These are phyloP conservation scores for Cettia cetti DNA, from an alignment of 2,113 vertebrate species.

Conservation along the genomic window DNA sequence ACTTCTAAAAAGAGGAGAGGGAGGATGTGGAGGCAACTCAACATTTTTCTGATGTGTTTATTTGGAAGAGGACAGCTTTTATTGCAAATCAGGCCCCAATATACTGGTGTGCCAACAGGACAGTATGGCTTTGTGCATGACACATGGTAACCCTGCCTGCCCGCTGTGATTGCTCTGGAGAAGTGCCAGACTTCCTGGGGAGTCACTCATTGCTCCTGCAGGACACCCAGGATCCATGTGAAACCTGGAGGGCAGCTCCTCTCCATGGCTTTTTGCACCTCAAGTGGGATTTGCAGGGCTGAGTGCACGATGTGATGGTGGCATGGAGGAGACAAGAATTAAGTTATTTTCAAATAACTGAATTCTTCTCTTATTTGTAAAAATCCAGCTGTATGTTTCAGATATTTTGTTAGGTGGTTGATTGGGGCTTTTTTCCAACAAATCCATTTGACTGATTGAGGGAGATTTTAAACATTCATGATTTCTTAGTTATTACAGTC, in stretches of 20 bases:
- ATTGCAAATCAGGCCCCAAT: background rate
- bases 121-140: background rate
- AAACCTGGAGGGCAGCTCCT: background rate
- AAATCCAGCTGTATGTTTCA: background rate
- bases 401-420: background rate
- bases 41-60: background rate
- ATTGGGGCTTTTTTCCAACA: background rate
- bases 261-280: background rate
- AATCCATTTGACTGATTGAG: background rate
- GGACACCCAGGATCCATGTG: background rate
- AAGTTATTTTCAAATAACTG: background rate
- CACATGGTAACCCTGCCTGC: accelerated
- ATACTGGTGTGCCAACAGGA: background rate
- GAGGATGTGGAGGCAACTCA: background rate
- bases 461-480: background rate
- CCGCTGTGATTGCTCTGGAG: background rate
- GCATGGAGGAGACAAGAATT: background rate
- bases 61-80: background rate
- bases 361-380: background rate
- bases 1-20: background rate
- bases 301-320: background rate
- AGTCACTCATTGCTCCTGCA: background rate
- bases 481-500: background rate
- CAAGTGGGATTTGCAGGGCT: background rate
- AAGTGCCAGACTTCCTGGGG: background rate